Evolutionary conservation across 2,113 vertebrate species (phyloP).

Genomic region (Pedionomus torquatus): DNA sequence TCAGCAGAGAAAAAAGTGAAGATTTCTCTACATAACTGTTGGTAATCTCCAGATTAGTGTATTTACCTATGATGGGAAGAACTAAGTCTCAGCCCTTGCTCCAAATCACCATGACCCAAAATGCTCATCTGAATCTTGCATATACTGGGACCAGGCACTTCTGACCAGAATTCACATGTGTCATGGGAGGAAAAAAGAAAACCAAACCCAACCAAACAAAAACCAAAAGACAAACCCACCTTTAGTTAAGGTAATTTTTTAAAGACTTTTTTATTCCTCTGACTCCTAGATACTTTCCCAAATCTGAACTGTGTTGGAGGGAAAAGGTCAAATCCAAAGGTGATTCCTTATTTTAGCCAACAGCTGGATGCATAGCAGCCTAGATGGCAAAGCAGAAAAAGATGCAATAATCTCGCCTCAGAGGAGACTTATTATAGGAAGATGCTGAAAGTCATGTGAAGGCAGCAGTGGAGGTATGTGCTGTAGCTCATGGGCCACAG

Average conservation of each 20-base stretch:
- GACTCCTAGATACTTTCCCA: background rate
- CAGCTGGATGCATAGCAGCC: background rate
- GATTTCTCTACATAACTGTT: background rate
- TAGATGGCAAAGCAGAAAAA: background rate
- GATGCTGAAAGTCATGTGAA: background rate
- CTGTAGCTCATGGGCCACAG: rapidly evolving
- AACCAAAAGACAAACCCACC: background rate
- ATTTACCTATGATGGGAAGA: background rate
- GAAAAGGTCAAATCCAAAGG: background rate
- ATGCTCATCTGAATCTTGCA: background rate
- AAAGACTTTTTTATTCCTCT: background rate
- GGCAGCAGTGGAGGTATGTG: background rate
- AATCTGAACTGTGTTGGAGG: background rate
- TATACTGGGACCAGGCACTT: background rate
- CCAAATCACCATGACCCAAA: background rate
- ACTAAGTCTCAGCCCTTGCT: background rate
- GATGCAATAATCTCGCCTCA: background rate
- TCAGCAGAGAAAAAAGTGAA: background rate
- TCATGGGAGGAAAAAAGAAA: background rate
- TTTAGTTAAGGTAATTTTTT: background rate
- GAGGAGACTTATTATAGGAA: background rate
- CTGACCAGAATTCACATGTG: background rate
- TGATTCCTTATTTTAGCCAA: background rate
- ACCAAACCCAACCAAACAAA: background rate
- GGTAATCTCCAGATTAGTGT: background rate